A percentile compares a stretch with the other conserved stretches of the same genome.
Conservation (phyloP, 2,113 vertebrate species). For the Cyprinodon variegatus region DNA sequence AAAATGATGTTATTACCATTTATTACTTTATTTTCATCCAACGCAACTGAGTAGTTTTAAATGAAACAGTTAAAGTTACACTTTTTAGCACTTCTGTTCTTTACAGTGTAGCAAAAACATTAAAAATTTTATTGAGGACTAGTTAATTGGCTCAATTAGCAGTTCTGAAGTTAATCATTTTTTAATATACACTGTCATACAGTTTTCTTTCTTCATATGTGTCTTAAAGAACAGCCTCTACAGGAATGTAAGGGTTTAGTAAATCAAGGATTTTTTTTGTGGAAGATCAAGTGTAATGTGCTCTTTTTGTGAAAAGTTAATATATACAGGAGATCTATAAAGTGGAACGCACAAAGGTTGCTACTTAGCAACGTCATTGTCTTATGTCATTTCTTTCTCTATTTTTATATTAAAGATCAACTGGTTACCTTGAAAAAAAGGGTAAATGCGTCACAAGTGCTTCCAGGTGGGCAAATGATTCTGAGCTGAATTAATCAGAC, state of each 20-base stretch:
- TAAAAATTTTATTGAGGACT: background rate
- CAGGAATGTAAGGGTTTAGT: too few species aligned
- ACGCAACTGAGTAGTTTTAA: background rate
- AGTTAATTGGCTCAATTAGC: background rate
- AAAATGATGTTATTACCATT: background rate
- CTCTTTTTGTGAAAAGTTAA: too few species aligned
- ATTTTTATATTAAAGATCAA: too few species aligned
- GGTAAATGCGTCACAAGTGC: too few species aligned
- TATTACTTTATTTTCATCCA: background rate
- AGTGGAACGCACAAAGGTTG: background rate
- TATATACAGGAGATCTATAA: background rate
- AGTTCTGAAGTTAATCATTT: background rate
- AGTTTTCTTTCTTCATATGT: too few species aligned
- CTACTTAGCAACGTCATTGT: conserved; percentile 3
- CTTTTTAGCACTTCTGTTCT: background rate
- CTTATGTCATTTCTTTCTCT: background rate
- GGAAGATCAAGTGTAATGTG: background rate
- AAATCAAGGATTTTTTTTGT: background rate
- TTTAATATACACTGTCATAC: too few species aligned
- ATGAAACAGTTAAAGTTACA: background rate
- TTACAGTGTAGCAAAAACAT: background rate
- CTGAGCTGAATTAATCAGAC: background rate
- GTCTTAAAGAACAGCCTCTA: too few species aligned
- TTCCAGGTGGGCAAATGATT: too few species aligned
- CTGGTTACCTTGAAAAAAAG: too few species aligned